Conservation (phyloP, 1,140 invertebrate species). For the Drosophila obscura region DNA sequence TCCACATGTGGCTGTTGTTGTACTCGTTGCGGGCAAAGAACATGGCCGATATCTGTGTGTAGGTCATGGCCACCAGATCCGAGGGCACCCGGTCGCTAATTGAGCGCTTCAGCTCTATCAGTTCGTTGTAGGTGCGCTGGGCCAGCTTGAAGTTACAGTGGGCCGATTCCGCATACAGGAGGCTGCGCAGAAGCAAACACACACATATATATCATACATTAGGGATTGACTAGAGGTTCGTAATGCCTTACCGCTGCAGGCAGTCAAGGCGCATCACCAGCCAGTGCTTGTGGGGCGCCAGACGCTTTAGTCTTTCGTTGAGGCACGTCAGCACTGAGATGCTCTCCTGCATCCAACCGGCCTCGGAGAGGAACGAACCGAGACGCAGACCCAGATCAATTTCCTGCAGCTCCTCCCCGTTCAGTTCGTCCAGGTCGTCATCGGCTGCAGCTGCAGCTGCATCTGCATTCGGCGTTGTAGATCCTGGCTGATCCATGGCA, state of each 20-base stretch:
- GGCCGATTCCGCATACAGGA: slow-evolving; percentile 91
- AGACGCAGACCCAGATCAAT: slow-evolving; percentile 86
- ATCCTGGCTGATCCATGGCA: too few species aligned
- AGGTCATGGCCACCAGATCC: slow-evolving; percentile 87
- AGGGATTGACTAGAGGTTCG: not conserved
- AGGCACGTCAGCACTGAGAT: slow-evolving; percentile 88
- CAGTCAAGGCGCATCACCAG: slow-evolving; percentile 88
- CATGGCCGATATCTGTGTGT: slow-evolving; percentile 91
- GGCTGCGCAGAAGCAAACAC: slow-evolving; percentile 85
- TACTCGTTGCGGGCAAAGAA: slow-evolving; percentile 93
- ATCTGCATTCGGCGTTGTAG: too few species aligned
- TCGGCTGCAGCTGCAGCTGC: not conserved
- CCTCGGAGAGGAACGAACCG: slow-evolving; percentile 92
- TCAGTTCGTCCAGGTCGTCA: slow-evolving; percentile 11
- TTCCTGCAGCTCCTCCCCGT: slow-evolving; percentile 33
- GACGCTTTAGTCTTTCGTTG: slow-evolving; percentile 86
- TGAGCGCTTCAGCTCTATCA: slow-evolving; percentile 42
- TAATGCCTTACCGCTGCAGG: slow-evolving; percentile 87
- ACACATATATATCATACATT: not conserved
- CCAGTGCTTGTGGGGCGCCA: slow-evolving; percentile 82
- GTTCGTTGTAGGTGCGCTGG: slow-evolving; percentile 52
- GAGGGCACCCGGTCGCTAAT: slow-evolving; percentile 49
- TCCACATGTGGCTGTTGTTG: slow-evolving; percentile 90
- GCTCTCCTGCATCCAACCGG: slow-evolving; percentile 92
- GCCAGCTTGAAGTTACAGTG: slow-evolving; percentile 90